Base-by-base conservation (phyloP, 2,113 vertebrate species). In the Echinops telfairi region DNA sequence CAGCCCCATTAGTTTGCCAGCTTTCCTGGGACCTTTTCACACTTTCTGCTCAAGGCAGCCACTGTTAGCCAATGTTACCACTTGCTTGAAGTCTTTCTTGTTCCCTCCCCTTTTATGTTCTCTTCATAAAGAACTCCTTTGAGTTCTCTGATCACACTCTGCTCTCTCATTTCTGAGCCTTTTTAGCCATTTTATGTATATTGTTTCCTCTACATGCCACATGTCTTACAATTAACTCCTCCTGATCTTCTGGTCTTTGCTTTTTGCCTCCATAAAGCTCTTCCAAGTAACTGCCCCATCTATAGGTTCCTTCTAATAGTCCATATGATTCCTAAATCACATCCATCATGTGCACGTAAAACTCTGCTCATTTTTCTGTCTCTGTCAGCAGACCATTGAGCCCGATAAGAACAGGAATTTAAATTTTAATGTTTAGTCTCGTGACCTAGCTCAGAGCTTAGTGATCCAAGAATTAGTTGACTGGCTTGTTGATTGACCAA, bases 211-310 rank as follows among this genome's bases (percentile, higher is more conserved):
- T 64, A 17, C 29, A 76, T 22, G 11, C 14, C 43, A 33, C 31
- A 7, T 16, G 8, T 19, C 29, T 25, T 29, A 6, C 7, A 70
- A 36, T 31, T 79, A 78, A 83, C 7, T 27, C 75, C 60, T 86
- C 0, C 43, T 33, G 73, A 43, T 64, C 11, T 43, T 64, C n/a
- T 43, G 23, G 33, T 90, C 80, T 91, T 33, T 43, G 23, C 9
- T 57, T 77, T 92, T 89, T 80, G 70, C 47, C 86, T 58, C 71
- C 58, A 60, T 20, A 60, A 91, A 93, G 6, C 3, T n/a, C 40
- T 86, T 47, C 23, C 36, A 29, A 29, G 31, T 82, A 96, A 29
- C 43, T 94, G 62, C 73, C 83, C 8, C 10, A 86, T 68, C 23
- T 40, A 3, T 33, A 38, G n/a, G 2, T 82, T 68, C 20, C 19